Evolutionary conservation across 1,140 invertebrate genomes (phyloP).

Genomic region (Anoplolepis gracilipes): DNA sequence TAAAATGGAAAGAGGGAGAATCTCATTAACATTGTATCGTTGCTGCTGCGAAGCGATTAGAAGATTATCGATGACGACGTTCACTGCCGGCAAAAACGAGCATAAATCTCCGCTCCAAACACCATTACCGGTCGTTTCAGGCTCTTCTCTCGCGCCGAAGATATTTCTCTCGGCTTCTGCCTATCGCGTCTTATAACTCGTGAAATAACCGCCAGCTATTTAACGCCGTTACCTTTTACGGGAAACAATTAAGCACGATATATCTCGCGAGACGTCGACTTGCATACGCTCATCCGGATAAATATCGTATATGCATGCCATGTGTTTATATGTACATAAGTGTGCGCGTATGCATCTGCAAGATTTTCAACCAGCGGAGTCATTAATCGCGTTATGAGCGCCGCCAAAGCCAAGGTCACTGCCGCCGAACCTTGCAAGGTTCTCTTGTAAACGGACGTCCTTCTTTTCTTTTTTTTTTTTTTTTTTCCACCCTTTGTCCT

Average conservation of each 20-base stretch:
- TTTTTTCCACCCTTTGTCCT: neutral
- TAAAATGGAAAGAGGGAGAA: neutral
- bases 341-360: constrained; percentile 16
- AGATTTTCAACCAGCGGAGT: constrained; percentile 30
- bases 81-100: neutral
- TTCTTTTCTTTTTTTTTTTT: neutral
- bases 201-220: constrained; percentile 29
- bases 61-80: constrained; percentile 30
- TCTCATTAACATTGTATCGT: constrained; percentile 8
- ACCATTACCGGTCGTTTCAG: neutral
- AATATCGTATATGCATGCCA: neutral
- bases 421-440: constrained; percentile 56
- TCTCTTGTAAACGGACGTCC: constrained; percentile 19
- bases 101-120: constrained; percentile 31
- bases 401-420: constrained; percentile 77
- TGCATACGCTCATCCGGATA: neutral
- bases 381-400: constrained; percentile 74
- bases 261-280: constrained; percentile 7
- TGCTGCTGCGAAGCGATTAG: constrained; percentile 2
- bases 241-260: constrained; percentile 71
- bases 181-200: constrained; percentile 28
- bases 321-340: neutral
- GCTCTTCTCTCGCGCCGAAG: neutral
- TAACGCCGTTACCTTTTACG: constrained; percentile 60
- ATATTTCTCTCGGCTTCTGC: constrained; percentile 6